Base-by-base conservation (phyloP, 2,888 invertebrate genomes). In the Athalia cordata region DNA sequence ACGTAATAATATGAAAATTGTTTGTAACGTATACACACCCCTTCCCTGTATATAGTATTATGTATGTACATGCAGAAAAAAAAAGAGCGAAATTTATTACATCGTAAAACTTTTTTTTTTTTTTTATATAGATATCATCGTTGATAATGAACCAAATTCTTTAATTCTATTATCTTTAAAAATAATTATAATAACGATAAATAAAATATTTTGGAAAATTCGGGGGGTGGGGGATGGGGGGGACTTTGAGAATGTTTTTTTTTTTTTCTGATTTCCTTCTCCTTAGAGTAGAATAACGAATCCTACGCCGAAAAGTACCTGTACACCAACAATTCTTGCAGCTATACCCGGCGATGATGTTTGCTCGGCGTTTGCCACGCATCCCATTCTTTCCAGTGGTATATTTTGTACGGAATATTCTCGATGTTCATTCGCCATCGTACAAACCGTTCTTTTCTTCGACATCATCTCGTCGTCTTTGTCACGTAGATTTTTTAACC, bases 401-500 rank as follows among this genome's bases (percentile, higher is more conserved):
- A 96, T 93, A 88, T 93, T 94, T 86, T 96, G 95, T 79, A 96
- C 93, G 86, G 93, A 94, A 91, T 96, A 96, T 89, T 97, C 96
- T 50, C 96, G 93, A 88, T 96, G 96, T 87, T 96, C 96, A 84
- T 92, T 92, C 64, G 92, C 91, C 96, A 96, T 96, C 81, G 94
- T 95, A 91, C 96, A 97, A 67, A 96, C 92, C 3, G 96, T 96
- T 78, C 95, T 93, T 88, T 96, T 96, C 92, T 96, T 96, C 86
- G 95, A 95, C 93, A 96, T 96, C 94, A 95, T 94, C 89, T 96
- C 96, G 89, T 96, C 96, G 86, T 96, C 96, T 81, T 95, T 94
- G 89, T 96, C 95, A 76, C 95, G 93, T 45, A 96, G 92, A 79
- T 94, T 95, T 80, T 94, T 93, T 84, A 97, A 90, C 94, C 97